Percentiles rank a stretch among this genome's conserved stretches.
Evolutionary conservation across 1,140 invertebrate genomes (phyloP).

Genomic region (Atta cephalotes): DNA sequence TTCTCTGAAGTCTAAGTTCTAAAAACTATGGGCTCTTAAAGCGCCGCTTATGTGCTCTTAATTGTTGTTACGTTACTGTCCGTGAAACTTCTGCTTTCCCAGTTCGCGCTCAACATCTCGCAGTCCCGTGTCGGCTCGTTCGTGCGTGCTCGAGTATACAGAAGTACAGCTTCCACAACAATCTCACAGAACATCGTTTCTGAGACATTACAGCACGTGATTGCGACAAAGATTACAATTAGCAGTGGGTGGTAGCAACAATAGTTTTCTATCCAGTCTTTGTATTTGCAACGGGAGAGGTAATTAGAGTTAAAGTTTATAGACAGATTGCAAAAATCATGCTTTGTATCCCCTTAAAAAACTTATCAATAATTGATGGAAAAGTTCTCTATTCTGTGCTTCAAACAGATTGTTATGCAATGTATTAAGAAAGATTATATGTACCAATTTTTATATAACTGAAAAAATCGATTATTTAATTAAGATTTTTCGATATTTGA

Average conservation of each 20-base stretch:
- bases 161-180: not conserved
- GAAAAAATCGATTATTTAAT: not conserved
- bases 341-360: not conserved
- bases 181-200: not conserved
- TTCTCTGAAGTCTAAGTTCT: not conserved
- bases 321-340: not conserved
- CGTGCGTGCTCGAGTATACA: not conserved
- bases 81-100: conserved; percentile 23
- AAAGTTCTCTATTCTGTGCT: not conserved
- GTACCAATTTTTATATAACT: conserved; percentile 14
- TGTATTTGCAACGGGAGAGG: conserved; percentile 2
- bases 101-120: conserved; percentile 1
- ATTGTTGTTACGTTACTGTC: conserved; percentile 45
- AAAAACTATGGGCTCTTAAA: not conserved
- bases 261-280: not conserved
- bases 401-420: not conserved
- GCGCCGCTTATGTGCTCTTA: not conserved
- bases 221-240: not conserved
- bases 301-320: not conserved
- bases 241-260: not conserved
- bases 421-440: conserved; percentile 21
- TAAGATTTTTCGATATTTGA: not conserved
- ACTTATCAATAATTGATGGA: not conserved
- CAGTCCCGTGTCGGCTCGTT: conserved; percentile 31
- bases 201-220: not conserved